Conservation (phyloP, 2,888 invertebrate genomes). For the Reticulitermes lucifugus region DNA sequence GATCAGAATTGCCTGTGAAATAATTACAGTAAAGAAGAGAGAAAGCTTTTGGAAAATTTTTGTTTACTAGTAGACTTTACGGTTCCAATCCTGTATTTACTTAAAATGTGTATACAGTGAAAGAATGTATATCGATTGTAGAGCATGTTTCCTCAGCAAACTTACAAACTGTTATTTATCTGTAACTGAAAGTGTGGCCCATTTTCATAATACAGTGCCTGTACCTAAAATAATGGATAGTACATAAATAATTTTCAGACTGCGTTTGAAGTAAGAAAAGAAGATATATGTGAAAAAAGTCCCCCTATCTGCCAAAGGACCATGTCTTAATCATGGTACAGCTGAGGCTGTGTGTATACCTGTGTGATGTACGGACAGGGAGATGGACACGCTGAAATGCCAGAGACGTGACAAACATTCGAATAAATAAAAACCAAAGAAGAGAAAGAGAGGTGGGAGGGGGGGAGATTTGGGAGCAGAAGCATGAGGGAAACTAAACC, state of each 20-base stretch:
- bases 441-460: background rate
- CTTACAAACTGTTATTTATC: too few relatives aligned
- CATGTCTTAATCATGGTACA: slow-evolving; percentile 35
- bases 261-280: background rate
- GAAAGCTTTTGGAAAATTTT: too few relatives aligned
- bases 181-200: background rate
- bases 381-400: slow-evolving; percentile 32
- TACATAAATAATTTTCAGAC: background rate
- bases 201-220: background rate
- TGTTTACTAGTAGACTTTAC: too few relatives aligned
- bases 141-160: too few relatives aligned
- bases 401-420: slow-evolving; percentile 38
- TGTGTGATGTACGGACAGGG: slow-evolving; percentile 3
- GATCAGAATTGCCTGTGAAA: too few relatives aligned
- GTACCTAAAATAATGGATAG: background rate
- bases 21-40: too few relatives aligned
- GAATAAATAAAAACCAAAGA: slow-evolving; percentile 15
- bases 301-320: background rate
- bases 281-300: slow-evolving; percentile 2
- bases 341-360: slow-evolving; percentile 4
- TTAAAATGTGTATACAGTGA: too few relatives aligned
- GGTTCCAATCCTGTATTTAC: too few relatives aligned
- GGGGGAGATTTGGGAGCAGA: background rate
- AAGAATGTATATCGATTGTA: too few relatives aligned
- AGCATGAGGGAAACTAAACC: background rate